These are phyloP conservation scores for Aurelia sp. DNA, from an alignment of 30 jellyfish, hydroid and myxozoan genomes.

Conservation along the genomic window DNA sequence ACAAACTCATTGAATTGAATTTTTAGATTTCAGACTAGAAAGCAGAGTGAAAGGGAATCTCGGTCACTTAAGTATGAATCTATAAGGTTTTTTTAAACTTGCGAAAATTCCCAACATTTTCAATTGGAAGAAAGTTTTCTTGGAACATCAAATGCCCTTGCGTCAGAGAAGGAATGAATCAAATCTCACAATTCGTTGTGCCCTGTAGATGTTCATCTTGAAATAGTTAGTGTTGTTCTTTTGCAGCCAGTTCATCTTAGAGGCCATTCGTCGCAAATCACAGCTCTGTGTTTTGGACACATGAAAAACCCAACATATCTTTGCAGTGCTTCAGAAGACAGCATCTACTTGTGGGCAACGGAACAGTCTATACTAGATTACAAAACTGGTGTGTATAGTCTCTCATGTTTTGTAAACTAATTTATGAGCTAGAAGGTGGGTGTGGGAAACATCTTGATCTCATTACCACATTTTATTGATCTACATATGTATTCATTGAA, in stretches of 20 bases:
- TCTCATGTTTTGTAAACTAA: too few species aligned
- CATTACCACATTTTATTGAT: too few species aligned
- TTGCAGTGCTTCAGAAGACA: slow-evolving; percentile 76
- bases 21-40: too few species aligned
- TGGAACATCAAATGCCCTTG: too few species aligned
- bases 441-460: too few species aligned
- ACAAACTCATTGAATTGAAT: too few species aligned
- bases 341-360: slow-evolving; percentile 60
- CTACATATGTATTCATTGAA: too few species aligned
- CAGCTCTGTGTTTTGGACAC: slow-evolving; percentile 79
- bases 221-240: background rate
- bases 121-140: too few species aligned
- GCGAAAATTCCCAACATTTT: background rate
- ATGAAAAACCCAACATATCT: slow-evolving; percentile 66
- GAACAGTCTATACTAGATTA: slow-evolving; percentile 56
- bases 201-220: background rate
- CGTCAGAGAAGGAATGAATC: too few species aligned
- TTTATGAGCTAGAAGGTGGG: too few species aligned
- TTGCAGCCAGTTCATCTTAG: slow-evolving; percentile 60
- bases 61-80: background rate
- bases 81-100: background rate
- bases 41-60: too few species aligned
- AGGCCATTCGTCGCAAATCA: slow-evolving; percentile 38
- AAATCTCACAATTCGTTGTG: background rate
- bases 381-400: slow-evolving; percentile 52